Base-by-base conservation (phyloP, 2,797 vertebrate genomes). In the Sebastes steindachneri region DNA sequence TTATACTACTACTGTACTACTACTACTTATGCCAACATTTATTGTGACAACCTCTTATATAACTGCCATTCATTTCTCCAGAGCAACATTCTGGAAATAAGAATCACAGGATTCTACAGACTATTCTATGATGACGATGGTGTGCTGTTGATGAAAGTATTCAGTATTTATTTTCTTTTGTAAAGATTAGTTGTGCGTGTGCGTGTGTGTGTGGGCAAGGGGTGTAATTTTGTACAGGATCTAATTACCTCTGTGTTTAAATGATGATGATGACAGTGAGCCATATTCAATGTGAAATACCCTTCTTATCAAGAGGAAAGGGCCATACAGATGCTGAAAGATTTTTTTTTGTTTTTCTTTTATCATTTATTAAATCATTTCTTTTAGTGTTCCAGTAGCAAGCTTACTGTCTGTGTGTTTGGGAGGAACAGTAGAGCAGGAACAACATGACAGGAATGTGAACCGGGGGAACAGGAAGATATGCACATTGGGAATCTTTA, bases 171-270 rank as follows among this genome's bases (percentile, higher is more conserved):
- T 91, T 84, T 89, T 82, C 71, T 90, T 89, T 86, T 89, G 72
- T 88, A 86, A 85, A 85, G 74, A 81, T 74, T 73, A 68, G 65
- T 10, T 77, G 57, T 81, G 72, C 3, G 71, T 64, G 74, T 86
- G 67, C 58, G 55, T 28, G 57, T 59, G 66, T 37, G 45, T 80
- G 84, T 58, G 54, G 69, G 83, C 35, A 25, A 59, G 74, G 70
- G 75, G 64, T 75, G 80, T 88, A 74, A 80, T 91, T 94, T 92
- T 95, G 91, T 95, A 95, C 91, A 92, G 90, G 77, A 93, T 91
- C 88, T 85, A 84, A 92, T 93, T 89, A 93, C 92, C 89, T 93
- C 89, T 93, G 85, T 92, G 89, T 92, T 92, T 75, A 88, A 84
- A 84, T 73, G 66, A 86, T 77, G 68, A 92, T 80, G 68, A 92